These are phyloP conservation scores for Schizaphis graminum DNA, from an alignment of 2,888 invertebrate genomes.

Conservation along the genomic window DNA sequence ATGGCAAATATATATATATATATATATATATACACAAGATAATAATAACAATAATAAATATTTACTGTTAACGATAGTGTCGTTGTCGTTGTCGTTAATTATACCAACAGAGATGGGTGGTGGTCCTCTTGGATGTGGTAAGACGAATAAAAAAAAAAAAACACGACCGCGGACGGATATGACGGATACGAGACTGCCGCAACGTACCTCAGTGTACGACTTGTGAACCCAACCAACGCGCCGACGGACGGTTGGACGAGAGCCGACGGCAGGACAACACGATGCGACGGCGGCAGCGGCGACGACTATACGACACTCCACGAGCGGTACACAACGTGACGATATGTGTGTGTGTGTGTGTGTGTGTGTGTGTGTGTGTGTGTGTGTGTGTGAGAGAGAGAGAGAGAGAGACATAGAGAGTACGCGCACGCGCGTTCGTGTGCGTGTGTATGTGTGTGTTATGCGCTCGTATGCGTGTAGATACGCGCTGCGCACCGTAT, in stretches of 20 bases:
- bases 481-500: not conserved
- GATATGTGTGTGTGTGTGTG: not conserved
- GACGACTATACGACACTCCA: conserved; percentile 11
- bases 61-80: not conserved
- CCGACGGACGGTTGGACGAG: conserved; percentile 6
- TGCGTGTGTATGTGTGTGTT: not conserved
- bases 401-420: no score
- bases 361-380: not conserved
- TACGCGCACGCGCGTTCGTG: not conserved
- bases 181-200: conserved; percentile 14
- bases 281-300: not conserved
- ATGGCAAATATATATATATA: not conserved
- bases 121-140: not conserved
- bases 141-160: not conserved
- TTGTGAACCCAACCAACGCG: not conserved
- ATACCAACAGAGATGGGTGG: not conserved
- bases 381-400: not conserved
- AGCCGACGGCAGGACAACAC: not conserved
- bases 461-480: not conserved
- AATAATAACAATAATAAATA: not conserved
- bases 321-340: not conserved
- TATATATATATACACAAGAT: no score
- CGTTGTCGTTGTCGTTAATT: not conserved
- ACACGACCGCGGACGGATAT: conserved; percentile 20
- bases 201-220: not conserved